Evolutionary conservation across 2,797 vertebrate genomes (phyloP).

Genomic region (Menidia menidia): DNA sequence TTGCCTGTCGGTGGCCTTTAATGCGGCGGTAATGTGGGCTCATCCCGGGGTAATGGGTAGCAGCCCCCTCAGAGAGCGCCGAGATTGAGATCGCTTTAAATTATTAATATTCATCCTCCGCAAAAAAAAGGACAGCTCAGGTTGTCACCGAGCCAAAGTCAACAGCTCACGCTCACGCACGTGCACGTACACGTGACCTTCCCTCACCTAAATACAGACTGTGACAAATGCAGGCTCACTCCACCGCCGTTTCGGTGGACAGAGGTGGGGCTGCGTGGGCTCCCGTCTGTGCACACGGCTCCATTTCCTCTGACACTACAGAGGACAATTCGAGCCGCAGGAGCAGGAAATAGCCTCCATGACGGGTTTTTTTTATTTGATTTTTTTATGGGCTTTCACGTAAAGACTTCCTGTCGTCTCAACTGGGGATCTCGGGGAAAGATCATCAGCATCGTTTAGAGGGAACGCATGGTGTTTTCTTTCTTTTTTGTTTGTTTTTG

Average conservation of each 20-base stretch:
- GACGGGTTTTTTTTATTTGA: neutral
- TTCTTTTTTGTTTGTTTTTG: constrained; percentile 5
- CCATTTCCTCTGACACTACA: constrained; percentile 53
- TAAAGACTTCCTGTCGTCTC: constrained; percentile 52
- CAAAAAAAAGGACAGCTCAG: constrained; percentile 56
- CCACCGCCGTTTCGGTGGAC: constrained; percentile 12
- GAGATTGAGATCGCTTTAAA: constrained; percentile 76
- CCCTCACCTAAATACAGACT: constrained; percentile 54
- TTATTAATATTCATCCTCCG: constrained; percentile 77
- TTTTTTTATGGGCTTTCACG: constrained; percentile 36
- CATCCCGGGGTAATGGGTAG: constrained; percentile 68
- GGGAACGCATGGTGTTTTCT: neutral
- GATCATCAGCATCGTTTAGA: constrained; percentile 31
- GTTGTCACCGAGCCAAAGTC: constrained; percentile 71
- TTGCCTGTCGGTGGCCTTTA: constrained; percentile 65
- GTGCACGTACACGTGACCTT: constrained; percentile 57
- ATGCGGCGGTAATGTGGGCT: constrained; percentile 68
- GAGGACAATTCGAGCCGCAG: constrained; percentile 34
- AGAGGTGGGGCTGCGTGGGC: constrained; percentile 35
- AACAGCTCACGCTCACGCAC: constrained; percentile 55
- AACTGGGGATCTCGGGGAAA: constrained; percentile 31
- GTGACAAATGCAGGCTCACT: constrained; percentile 39
- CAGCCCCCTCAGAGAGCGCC: constrained; percentile 58
- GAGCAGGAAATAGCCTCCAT: constrained; percentile 39
- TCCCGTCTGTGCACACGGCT: constrained; percentile 52